Evolutionary conservation across 2,888 invertebrate species (phyloP).

Genomic region (Nemurella pictetii): DNA sequence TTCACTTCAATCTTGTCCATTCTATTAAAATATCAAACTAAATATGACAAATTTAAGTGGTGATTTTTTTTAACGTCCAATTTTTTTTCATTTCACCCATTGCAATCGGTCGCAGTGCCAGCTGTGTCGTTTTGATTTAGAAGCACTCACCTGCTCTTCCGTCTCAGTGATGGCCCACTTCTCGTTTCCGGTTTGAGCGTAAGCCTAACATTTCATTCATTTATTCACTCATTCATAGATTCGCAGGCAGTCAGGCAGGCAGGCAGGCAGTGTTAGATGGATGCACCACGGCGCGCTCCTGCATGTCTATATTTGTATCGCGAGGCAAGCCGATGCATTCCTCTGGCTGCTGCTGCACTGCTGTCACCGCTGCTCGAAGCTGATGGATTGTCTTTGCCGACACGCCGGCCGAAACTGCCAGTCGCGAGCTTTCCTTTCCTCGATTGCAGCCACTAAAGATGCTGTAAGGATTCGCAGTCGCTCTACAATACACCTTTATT

Average conservation of each 20-base stretch:
- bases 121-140: conserved; percentile 31
- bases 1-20: background rate
- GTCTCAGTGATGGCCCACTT: conserved; percentile 30
- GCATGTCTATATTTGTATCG: background rate
- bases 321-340: background rate
- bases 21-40: background rate
- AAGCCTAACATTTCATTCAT: conserved; percentile 14
- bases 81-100: background rate
- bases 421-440: too few relatives aligned
- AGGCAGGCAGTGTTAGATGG: background rate
- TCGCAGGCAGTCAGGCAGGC: background rate
- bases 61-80: background rate
- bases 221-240: background rate
- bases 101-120: background rate
- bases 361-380: background rate
- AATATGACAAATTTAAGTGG: conserved; percentile 14
- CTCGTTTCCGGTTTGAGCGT: conserved; percentile 2
- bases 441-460: too few relatives aligned
- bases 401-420: too few relatives aligned
- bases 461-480: too few relatives aligned
- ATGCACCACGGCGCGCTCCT: background rate
- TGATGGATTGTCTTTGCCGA: background rate
- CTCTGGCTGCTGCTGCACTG: background rate
- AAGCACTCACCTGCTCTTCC: conserved; percentile 35
- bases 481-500: too few relatives aligned